A percentile compares a stretch with the other conserved stretches of the same genome.
Evolutionary conservation across 2,888 invertebrate species (phyloP).

Genomic region (Philereme vetulata): DNA sequence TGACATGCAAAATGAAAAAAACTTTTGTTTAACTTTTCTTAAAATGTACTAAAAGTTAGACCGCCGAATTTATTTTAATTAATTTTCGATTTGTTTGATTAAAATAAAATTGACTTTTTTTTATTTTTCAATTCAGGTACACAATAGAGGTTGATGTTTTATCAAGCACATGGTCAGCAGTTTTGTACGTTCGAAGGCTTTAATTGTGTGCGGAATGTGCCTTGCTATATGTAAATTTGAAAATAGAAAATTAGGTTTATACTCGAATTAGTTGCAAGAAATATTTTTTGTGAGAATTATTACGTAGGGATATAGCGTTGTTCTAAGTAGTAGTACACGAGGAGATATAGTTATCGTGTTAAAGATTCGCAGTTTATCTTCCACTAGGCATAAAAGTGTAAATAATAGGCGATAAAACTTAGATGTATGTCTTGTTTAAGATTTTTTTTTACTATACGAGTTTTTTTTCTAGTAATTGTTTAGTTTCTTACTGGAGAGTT

Average conservation of each 20-base stretch:
- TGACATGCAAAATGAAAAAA: conserved; percentile 47
- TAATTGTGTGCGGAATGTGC: conserved; percentile 84
- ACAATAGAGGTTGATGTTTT: conserved; percentile 70
- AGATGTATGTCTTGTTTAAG: conserved; percentile 66
- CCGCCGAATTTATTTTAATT: conserved; percentile 19
- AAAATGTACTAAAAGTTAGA: conserved; percentile 1
- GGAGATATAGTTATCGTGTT: conserved; percentile 76
- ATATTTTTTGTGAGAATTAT: conserved; percentile 81
- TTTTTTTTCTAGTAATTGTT: conserved; percentile 76
- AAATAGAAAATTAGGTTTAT: conserved; percentile 76
- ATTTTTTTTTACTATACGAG: conserved; percentile 66
- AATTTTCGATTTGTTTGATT: conserved; percentile 29
- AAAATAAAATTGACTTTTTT: conserved; percentile 25
- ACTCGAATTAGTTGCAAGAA: conserved; percentile 83
- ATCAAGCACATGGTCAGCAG: conserved; percentile 76
- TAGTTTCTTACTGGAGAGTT: conserved; percentile 81
- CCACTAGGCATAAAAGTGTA: conserved; percentile 79
- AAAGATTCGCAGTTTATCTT: conserved; percentile 84
- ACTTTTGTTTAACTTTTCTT: background rate
- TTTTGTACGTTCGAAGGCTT: conserved; percentile 73
- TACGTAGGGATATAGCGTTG: conserved; percentile 73
- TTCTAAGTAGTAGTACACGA: conserved; percentile 74
- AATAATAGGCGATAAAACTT: conserved; percentile 73
- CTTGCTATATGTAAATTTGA: conserved; percentile 80
- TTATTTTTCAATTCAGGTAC: conserved; percentile 59